These are phyloP conservation scores for Catonia carolina DNA, from an alignment of 2,888 invertebrate genomes.

Conservation along the genomic window DNA sequence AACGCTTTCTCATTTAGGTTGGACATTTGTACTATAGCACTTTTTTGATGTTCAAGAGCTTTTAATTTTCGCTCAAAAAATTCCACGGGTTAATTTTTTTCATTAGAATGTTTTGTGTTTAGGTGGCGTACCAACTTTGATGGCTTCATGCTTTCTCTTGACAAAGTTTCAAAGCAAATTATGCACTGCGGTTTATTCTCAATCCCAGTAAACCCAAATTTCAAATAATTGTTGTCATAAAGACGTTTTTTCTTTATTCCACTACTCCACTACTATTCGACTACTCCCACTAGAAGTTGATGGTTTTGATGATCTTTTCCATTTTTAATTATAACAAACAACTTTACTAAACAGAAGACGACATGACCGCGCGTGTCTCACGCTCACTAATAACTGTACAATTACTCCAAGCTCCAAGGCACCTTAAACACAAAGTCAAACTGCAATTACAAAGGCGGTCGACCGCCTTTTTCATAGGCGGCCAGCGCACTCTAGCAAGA, in stretches of 20 bases:
- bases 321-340: slow-evolving; percentile 13
- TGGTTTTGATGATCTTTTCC: background rate
- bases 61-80: background rate
- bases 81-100: slow-evolving; percentile 4
- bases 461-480: background rate
- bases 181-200: slow-evolving; percentile 20
- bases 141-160: slow-evolving; percentile 19
- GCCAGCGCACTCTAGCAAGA: too few species aligned
- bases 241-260: background rate
- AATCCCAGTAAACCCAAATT: slow-evolving; percentile 21
- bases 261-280: too few species aligned
- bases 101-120: slow-evolving; percentile 16
- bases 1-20: background rate
- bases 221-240: background rate
- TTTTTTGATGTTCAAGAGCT: background rate
- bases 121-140: slow-evolving; percentile 17
- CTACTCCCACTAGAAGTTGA: background rate
- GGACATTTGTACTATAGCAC: background rate
- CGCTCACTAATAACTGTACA: too few species aligned
- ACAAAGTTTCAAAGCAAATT: slow-evolving; percentile 19
- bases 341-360: too few species aligned
- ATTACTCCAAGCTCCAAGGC: too few species aligned
- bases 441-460: slow-evolving; percentile 14
- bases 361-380: too few species aligned
- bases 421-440: slow-evolving; percentile 17